phyloP scores from a whole-genome alignment of 2,113 vertebrate species.

The Verasper variegatus region DNA sequence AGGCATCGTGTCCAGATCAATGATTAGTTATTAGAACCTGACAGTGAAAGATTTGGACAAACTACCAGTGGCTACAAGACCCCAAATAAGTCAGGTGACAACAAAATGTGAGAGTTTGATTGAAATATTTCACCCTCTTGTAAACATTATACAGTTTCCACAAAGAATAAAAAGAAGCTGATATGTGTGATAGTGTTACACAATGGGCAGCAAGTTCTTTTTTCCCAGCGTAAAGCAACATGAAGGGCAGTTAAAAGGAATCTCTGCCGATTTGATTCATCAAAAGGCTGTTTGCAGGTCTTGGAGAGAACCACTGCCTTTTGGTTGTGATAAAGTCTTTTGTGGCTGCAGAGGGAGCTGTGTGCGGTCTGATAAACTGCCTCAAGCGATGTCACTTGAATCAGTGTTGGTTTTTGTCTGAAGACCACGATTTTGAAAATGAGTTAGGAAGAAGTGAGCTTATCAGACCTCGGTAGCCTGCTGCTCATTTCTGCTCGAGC shows the following conservation, averaged over 20 bases:
- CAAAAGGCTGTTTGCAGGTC: background rate
- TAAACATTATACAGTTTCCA: too few relatives aligned
- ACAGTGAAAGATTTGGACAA: too few relatives aligned
- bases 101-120: too few relatives aligned
- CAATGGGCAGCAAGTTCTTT: too few relatives aligned
- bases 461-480: background rate
- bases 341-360: background rate
- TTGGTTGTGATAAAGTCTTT: background rate
- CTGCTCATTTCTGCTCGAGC: background rate
- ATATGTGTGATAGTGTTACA: too few relatives aligned
- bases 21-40: background rate
- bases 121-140: too few relatives aligned
- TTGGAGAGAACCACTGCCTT: background rate
- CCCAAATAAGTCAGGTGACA: too few relatives aligned
- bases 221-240: background rate
- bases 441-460: background rate
- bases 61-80: too few relatives aligned
- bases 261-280: background rate
- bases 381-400: constrained; percentile 2
- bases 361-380: background rate
- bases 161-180: too few relatives aligned
- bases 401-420: background rate
- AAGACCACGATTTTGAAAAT: background rate
- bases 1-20: background rate
- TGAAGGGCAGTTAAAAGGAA: background rate